Evolutionary conservation across 2,113 vertebrate genomes (phyloP).

Genomic region (Ammodytes dubius): DNA sequence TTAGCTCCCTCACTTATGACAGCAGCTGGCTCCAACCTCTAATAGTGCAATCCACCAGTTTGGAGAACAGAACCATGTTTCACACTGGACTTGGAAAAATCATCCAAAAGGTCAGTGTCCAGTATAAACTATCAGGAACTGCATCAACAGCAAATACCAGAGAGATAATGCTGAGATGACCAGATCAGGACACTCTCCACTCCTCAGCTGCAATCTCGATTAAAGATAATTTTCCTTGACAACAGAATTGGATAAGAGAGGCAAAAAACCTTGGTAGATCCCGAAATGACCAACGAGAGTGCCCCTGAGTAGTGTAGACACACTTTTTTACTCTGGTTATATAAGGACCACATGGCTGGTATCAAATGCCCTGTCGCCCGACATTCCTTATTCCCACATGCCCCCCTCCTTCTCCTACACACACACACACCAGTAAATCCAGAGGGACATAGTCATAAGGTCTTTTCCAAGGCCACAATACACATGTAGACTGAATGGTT

Average conservation of each 20-base stretch:
- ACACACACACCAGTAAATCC: not conserved
- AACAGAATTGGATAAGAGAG: not conserved
- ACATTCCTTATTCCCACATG: not conserved
- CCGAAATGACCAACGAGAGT: not conserved
- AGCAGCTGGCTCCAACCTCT: not conserved
- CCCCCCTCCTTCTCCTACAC: too few species aligned
- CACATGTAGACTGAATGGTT: not conserved
- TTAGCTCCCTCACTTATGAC: not conserved
- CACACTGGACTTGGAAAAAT: not conserved
- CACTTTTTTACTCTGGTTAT: not conserved
- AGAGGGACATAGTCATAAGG: not conserved
- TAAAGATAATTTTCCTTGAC: not conserved
- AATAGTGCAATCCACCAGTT: not conserved
- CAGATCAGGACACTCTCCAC: not conserved
- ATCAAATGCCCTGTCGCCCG: not conserved
- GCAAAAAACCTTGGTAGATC: not conserved
- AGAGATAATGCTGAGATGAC: not conserved
- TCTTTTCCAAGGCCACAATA: conserved; percentile 1
- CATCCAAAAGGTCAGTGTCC: not conserved
- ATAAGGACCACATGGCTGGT: not conserved
- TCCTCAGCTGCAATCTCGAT: not conserved
- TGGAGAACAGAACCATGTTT: not conserved
- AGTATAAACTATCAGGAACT: not conserved
- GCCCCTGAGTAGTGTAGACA: not conserved
- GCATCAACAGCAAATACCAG: not conserved